phyloP scores from a whole-genome alignment of 2,113 vertebrate species.

The Burhinus oedicnemus region DNA sequence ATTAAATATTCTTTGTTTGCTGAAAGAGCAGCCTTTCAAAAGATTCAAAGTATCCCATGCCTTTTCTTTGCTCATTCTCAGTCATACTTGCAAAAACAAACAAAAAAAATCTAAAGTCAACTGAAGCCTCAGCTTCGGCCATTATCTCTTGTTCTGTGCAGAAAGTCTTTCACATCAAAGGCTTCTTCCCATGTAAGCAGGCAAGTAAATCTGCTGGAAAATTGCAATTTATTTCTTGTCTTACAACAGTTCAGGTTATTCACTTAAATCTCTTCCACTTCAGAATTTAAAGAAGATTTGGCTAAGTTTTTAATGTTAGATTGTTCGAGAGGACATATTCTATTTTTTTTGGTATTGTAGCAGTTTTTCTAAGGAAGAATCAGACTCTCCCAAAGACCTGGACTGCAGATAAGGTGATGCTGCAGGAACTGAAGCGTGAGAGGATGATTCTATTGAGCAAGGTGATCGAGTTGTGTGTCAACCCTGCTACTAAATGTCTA shows the following conservation, averaged over 20 bases:
- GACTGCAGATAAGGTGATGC: background rate
- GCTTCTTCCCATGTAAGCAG: background rate
- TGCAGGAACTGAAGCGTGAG: background rate
- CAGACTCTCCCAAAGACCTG: background rate
- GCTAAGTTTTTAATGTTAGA: background rate
- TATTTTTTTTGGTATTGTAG: background rate
- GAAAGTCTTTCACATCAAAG: background rate
- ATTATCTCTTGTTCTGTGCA: background rate
- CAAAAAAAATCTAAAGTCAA: background rate
- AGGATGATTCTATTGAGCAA: background rate
- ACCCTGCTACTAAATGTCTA: background rate
- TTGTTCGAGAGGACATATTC: fast-evolving
- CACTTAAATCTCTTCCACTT: background rate
- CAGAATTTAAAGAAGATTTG: background rate
- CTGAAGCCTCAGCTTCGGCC: background rate
- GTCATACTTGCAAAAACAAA: background rate
- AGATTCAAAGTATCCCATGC: background rate
- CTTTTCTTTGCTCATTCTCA: background rate
- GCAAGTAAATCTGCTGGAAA: background rate
- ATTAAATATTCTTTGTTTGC: background rate
- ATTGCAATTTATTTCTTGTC: background rate
- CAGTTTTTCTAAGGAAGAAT: background rate
- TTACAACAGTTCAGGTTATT: background rate
- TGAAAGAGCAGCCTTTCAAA: background rate
- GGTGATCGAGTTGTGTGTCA: background rate